Evolutionary conservation across 2,113 vertebrate genomes (phyloP), one percentile per base, ranked within the genome.

Genomic region (Catharus minimus): DNA sequence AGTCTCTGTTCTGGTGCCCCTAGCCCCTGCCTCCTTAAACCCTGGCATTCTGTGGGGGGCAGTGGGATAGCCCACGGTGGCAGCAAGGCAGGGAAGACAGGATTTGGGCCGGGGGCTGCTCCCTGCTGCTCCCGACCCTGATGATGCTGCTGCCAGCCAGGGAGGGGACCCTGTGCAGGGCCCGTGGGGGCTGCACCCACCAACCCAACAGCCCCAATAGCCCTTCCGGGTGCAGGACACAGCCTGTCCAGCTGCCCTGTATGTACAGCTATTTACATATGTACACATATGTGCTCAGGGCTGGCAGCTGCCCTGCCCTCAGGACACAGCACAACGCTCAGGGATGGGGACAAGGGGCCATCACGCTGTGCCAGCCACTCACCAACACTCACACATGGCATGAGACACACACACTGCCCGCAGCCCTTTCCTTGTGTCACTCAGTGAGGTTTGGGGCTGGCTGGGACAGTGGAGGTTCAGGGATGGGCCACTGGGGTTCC

Each of bases 181-280:
- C 73, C 61, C 0, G 32, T 2, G 13, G 75, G 47, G 61, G 57
- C 79, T 88, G 95, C 11, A 15, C 72, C 30, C 7, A 0, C 47
- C 33, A 9, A 53, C 69, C 56, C 60, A 71, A n/a, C 83, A 91
- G 82, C 88, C 86, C 86, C 72, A n/a, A 61, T 91, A 95, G 94
- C 95, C 94, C 95, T 96, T 94, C 86, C 30, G 5, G 89, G 95
- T 84, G 74, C 57, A 71, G 86, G 81, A 77, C 86, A 69, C 64
- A 27, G 91, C 68, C 27, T 19, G 15, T 4, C 71, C 18, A 7
- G 75, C 93, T 78, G 95, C 81, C 90, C 2, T 78, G 36, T 88
- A 82, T 81, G 30, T 94, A 93, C 91, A 95, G 68, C 19, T 84
- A 94, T 92, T 81, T 83, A 94, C 95, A 95, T 86, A 94, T 79